Conservation (phyloP, 2,888 invertebrate species). For the Alcis repandata region DNA sequence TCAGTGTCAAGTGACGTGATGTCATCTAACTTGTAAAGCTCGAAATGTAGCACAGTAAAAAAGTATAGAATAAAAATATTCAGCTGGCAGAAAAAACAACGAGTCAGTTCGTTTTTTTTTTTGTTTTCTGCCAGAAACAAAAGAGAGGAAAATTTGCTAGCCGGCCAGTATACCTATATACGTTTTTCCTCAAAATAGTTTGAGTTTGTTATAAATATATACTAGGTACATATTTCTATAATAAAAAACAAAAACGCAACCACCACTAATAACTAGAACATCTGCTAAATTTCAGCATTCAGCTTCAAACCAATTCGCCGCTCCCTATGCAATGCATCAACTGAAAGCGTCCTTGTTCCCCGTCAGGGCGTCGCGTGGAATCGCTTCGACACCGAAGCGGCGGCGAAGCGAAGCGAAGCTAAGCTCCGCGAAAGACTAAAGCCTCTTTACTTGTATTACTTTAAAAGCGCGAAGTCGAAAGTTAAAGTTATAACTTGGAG, state of each 20-base stretch:
- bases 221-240: too few species aligned
- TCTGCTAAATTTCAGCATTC: constrained; percentile 4
- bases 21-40: background rate
- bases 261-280: background rate
- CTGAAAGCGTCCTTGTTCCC: constrained; percentile 11
- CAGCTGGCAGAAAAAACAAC: background rate
- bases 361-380: constrained; percentile 17
- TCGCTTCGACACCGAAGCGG: constrained; percentile 29
- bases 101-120: background rate
- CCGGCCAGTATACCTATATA: too few species aligned
- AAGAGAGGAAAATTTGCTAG: too few species aligned
- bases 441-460: constrained; percentile 46
- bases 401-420: constrained; percentile 25
- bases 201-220: too few species aligned
- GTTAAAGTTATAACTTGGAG: constrained; percentile 27
- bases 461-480: constrained; percentile 50
- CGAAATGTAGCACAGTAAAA: constrained; percentile 3
- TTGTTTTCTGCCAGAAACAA: background rate
- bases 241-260: background rate
- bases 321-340: constrained; percentile 25
- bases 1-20: constrained; percentile 5
- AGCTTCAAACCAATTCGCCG: constrained; percentile 11
- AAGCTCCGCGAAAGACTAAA: constrained; percentile 47
- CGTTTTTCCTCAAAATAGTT: too few species aligned
- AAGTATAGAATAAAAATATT: background rate